phyloP scores from a whole-genome alignment of 2,113 vertebrate species.

The Thalassarche chlororhynchos region DNA sequence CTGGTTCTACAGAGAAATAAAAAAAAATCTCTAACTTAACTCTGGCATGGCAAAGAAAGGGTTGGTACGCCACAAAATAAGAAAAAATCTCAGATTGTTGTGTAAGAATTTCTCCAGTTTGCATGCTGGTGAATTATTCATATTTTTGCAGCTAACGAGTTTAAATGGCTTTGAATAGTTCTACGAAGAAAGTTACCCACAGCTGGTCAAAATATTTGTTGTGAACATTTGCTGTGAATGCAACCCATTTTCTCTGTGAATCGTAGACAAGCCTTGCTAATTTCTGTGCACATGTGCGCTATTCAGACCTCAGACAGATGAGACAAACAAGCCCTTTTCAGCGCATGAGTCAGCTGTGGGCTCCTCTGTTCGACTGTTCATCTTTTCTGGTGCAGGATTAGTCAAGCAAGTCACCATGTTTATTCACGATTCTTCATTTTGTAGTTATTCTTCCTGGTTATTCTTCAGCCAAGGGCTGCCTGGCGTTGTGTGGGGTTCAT shows the following conservation, averaged over 20 bases:
- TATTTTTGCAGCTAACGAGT: background rate
- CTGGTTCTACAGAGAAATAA: background rate
- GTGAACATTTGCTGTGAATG: background rate
- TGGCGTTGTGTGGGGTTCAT: fast-evolving
- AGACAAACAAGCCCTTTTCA: background rate
- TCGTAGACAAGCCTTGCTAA: background rate
- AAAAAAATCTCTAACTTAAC: background rate
- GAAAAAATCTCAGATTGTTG: background rate
- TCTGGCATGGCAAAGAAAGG: background rate
- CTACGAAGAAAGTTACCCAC: background rate
- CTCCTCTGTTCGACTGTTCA: background rate
- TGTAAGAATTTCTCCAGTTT: background rate
- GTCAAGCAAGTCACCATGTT: background rate
- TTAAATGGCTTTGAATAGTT: background rate
- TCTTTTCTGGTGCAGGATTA: background rate
- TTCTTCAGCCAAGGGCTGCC: background rate
- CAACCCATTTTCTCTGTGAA: background rate
- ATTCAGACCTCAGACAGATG: background rate
- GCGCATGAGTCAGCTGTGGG: background rate
- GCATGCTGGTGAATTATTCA: background rate
- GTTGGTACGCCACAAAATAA: background rate
- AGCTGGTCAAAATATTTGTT: background rate
- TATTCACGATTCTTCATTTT: background rate
- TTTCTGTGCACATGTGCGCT: background rate
- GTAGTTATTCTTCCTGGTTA: background rate